These are phyloP conservation scores for Vanacampus margaritifer DNA, from an alignment of 2,113 vertebrate genomes.

Conservation along the genomic window DNA sequence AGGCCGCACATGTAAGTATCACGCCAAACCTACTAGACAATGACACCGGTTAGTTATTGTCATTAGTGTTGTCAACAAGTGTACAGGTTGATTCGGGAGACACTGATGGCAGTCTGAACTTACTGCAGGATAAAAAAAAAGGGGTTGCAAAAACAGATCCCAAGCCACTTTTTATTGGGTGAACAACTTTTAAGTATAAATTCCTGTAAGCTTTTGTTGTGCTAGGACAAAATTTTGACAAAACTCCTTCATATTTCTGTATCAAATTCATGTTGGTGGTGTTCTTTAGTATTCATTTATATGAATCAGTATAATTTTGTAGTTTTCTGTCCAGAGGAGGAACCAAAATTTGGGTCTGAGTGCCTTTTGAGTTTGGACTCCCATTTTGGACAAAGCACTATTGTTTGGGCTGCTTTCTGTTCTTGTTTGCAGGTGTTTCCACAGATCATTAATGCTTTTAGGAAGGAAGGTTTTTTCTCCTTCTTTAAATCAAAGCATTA, in stretches of 20 bases:
- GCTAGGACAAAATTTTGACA: not conserved
- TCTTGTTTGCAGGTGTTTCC: constrained; percentile 93
- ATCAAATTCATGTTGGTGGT: not conserved
- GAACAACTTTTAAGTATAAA: not conserved
- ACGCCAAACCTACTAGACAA: constrained; percentile 12
- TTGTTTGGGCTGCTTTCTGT: constrained; percentile 70
- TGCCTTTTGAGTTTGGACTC: not conserved
- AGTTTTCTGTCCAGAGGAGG: not conserved
- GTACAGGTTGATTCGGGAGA: not conserved
- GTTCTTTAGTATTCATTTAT: not conserved
- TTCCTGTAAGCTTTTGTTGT: not conserved
- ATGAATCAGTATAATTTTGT: not conserved
- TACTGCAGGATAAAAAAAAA: not conserved
- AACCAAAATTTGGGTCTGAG: not conserved
- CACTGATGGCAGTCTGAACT: too few relatives aligned
- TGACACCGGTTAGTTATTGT: not conserved
- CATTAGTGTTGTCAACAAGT: not conserved
- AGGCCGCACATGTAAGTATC: constrained; percentile 26
- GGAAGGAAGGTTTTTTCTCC: constrained; percentile 86
- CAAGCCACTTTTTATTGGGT: not conserved
- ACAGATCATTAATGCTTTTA: constrained; percentile 86
- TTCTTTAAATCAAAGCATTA: constrained; percentile 84
- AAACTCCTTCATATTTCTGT: not conserved
- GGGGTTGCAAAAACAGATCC: not conserved
- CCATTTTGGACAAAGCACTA: constrained; percentile 81